Conservation (phyloP, 2,113 vertebrate genomes). For the Cyanistes caeruleus region DNA sequence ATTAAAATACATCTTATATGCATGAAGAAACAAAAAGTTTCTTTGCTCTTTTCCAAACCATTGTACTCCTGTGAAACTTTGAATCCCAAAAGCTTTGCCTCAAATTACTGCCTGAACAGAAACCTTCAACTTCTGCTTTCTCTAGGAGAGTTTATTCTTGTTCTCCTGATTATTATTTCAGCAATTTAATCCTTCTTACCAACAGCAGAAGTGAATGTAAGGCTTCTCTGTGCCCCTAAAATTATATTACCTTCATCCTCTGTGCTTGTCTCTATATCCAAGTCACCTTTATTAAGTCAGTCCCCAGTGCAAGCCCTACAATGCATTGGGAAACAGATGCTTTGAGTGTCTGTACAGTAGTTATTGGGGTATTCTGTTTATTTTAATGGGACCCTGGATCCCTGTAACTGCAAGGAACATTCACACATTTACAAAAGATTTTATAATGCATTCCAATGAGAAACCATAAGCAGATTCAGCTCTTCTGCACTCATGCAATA, state of each 20-base stretch:
- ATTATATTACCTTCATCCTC: not conserved
- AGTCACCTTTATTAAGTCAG: constrained; percentile 39
- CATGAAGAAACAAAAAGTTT: not conserved
- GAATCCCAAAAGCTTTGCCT: not conserved
- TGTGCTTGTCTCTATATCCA: not conserved
- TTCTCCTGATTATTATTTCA: constrained; percentile 24
- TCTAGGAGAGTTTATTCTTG: not conserved
- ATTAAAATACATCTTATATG: not conserved
- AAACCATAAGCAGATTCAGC: constrained; percentile 8
- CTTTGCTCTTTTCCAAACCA: not conserved
- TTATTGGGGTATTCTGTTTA: constrained; percentile 39
- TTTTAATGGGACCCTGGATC: constrained; percentile 41
- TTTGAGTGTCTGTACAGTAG: not conserved
- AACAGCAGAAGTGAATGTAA: not conserved
- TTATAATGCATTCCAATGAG: constrained; percentile 16
- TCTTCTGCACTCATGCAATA: not conserved
- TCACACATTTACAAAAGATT: constrained; percentile 28
- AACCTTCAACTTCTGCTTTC: not conserved
- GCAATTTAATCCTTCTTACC: constrained; percentile 9
- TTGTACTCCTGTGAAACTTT: not conserved
- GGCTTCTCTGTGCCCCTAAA: constrained; percentile 12
- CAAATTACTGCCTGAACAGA: not conserved
- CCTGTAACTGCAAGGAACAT: constrained; percentile 28
- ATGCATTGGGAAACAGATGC: not conserved
- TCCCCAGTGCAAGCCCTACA: not conserved